Evolutionary conservation across 2,888 invertebrate genomes (phyloP).

Genomic region (Tinea trinotella): DNA sequence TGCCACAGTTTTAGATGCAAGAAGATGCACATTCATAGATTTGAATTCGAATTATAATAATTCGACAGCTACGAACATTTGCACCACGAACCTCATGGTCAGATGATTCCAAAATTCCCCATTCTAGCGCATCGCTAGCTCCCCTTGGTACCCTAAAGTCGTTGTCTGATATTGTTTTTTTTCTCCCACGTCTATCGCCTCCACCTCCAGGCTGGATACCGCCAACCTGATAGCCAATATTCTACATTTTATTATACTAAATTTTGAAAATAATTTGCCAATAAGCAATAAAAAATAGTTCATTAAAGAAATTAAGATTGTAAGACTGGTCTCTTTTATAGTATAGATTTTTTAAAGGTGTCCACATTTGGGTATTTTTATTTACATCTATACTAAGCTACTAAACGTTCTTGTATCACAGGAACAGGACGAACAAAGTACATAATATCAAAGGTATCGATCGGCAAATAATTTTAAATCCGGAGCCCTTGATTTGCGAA

Average conservation of each 20-base stretch:
- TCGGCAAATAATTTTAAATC: too few relatives aligned
- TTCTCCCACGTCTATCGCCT: slow-evolving; percentile 50
- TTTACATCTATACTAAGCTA: too few relatives aligned
- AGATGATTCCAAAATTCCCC: slow-evolving; percentile 42
- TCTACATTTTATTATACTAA: neutral
- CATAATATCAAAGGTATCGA: too few relatives aligned
- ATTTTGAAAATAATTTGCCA: slow-evolving; percentile 5
- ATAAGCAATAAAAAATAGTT: neutral
- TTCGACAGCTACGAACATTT: neutral
- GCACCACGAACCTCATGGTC: slow-evolving; percentile 38
- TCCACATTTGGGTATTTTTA: too few relatives aligned
- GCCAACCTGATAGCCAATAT: slow-evolving; percentile 36
- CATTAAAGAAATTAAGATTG: too few relatives aligned
- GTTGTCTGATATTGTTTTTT: slow-evolving; percentile 38
- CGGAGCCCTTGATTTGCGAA: too few relatives aligned
- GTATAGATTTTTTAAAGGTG: too few relatives aligned
- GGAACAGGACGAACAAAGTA: too few relatives aligned
- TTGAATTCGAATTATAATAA: slow-evolving; percentile 12
- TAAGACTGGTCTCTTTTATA: too few relatives aligned
- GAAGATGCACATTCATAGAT: slow-evolving; percentile 21
- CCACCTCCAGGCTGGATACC: slow-evolving; percentile 67
- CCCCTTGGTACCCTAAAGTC: slow-evolving; percentile 36
- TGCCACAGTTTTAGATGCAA: slow-evolving; percentile 26
- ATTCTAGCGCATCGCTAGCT: slow-evolving; percentile 36
- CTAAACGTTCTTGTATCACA: too few relatives aligned